Evolutionary conservation across 2,113 vertebrate species (phyloP).

Genomic region (Pygoscelis adeliae): DNA sequence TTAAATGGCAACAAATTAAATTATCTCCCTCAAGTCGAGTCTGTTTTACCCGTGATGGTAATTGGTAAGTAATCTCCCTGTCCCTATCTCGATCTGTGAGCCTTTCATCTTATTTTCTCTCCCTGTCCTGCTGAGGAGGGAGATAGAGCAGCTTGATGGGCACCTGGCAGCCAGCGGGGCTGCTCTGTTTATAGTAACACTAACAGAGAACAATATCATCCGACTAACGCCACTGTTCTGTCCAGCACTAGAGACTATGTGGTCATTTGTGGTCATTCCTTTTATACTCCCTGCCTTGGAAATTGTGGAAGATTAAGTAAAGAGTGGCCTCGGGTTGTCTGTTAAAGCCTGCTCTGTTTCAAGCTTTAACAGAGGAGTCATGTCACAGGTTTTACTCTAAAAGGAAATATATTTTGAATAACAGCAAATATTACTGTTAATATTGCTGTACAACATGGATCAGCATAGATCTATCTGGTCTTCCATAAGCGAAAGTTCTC

Average conservation of each 20-base stretch:
- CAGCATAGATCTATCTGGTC: not conserved
- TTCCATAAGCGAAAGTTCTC: accelerated
- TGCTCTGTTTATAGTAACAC: not conserved
- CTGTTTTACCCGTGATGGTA: not conserved
- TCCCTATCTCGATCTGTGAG: not conserved
- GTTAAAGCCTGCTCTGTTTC: not conserved
- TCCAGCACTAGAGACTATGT: not conserved
- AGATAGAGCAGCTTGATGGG: not conserved
- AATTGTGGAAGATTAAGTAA: not conserved
- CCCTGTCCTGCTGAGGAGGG: not conserved
- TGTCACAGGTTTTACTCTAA: not conserved
- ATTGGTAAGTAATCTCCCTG: not conserved
- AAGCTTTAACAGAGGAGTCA: not conserved
- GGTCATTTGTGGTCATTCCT: not conserved
- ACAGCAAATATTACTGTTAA: not conserved
- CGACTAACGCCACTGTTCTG: not conserved
- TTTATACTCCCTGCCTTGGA: not conserved
- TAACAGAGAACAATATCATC: not conserved
- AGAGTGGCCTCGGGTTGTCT: not conserved
- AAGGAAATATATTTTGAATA: not conserved
- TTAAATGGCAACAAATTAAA: not conserved
- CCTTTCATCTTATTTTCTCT: not conserved
- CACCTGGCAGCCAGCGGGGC: not conserved
- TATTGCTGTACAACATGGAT: no score
- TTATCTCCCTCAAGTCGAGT: not conserved